phyloP scores from a whole-genome alignment of 1,140 invertebrate species.

The Pachyrhynchus sulphureomaculatus region DNA sequence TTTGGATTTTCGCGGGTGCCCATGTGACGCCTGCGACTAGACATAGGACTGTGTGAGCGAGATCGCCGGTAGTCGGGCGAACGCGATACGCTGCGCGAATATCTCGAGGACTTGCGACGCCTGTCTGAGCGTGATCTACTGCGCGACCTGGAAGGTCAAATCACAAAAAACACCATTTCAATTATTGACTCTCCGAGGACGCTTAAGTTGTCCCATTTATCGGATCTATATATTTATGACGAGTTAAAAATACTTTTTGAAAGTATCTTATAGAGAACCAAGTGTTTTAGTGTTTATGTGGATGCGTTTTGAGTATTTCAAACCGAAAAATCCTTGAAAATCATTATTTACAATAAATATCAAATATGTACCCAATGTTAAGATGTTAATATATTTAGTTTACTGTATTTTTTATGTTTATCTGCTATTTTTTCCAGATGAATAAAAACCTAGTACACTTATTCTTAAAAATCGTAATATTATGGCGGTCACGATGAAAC shows the following conservation, averaged over 20 bases:
- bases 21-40: conserved; percentile 58
- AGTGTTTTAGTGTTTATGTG: not conserved
- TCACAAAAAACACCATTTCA: conserved; percentile 22
- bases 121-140: conserved; percentile 56
- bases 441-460: no score
- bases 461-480: no score
- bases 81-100: conserved; percentile 56
- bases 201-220: not conserved
- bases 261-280: no score
- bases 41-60: conserved; percentile 60
- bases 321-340: not conserved
- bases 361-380: no score
- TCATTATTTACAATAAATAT: not conserved
- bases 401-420: no score
- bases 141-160: conserved; percentile 45
- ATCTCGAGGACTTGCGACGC: conserved; percentile 53
- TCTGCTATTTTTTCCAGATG: no score
- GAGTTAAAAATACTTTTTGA: no score
- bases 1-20: conserved; percentile 78
- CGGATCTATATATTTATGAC: conserved; percentile 9
- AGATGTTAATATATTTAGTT: no score
- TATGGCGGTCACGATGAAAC: no score
- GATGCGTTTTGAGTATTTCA: not conserved
- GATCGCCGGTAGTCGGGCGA: conserved; percentile 56
- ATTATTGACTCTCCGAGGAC: conserved; percentile 8